Percentiles rank a stretch among this genome's conserved stretches.
phyloP scores from a whole-genome alignment of 1,140 invertebrate genomes.

The Latrodectus geometricus region DNA sequence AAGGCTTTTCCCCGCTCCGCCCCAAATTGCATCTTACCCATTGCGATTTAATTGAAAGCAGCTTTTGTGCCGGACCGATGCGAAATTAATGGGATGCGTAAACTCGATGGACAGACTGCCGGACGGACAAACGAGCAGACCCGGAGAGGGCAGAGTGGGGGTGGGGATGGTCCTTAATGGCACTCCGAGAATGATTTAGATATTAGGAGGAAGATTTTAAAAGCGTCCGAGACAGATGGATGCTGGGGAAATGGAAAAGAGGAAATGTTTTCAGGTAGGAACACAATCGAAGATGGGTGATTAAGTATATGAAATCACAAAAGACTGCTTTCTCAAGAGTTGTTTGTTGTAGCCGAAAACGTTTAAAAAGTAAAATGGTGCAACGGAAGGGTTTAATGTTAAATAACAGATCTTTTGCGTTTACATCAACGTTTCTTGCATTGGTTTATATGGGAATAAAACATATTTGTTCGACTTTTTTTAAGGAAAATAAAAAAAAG shows the following conservation, averaged over 20 bases:
- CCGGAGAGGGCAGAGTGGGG: neutral
- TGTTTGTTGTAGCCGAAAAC: too few species aligned
- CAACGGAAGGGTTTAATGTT: too few species aligned
- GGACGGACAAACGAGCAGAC: conserved; percentile 38
- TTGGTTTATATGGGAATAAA: too few species aligned
- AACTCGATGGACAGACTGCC: conserved; percentile 22
- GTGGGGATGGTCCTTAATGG: conserved; percentile 39
- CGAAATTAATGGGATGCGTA: conserved; percentile 58
- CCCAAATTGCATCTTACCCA: conserved; percentile 16
- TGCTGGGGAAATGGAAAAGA: conserved; percentile 6
- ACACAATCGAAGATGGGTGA: neutral
- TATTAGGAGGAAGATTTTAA: conserved; percentile 58
- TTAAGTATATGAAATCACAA: too few species aligned
- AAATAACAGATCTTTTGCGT: too few species aligned
- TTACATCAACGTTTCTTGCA: too few species aligned
- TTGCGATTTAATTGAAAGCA: conserved; percentile 60
- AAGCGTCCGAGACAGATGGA: conserved; percentile 31
- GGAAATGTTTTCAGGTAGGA: neutral
- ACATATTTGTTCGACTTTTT: too few species aligned
- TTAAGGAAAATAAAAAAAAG: too few species aligned
- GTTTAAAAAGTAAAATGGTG: too few species aligned
- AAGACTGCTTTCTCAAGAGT: too few species aligned
- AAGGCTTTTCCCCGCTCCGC: neutral
- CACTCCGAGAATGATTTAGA: conserved; percentile 43
- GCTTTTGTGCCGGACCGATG: conserved; percentile 55